Percentiles rank a stretch among this genome's conserved stretches.
phyloP scores from a whole-genome alignment of 1,140 invertebrate species.

The Eciton burchellii region DNA sequence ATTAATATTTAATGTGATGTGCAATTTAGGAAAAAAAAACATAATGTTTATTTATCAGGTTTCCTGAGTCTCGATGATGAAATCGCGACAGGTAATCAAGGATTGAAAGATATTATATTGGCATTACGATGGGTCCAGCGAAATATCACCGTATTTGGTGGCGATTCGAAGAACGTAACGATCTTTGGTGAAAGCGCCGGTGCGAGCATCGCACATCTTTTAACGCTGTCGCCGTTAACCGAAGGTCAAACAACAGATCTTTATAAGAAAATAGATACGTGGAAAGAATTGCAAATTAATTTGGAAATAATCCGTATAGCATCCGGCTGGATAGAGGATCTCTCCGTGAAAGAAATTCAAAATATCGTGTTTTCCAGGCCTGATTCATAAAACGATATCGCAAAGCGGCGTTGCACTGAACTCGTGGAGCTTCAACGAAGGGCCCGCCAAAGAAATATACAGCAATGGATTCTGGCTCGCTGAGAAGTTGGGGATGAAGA shows the following conservation, averaged over 20 bases:
- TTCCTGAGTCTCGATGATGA: slow-evolving; percentile 87
- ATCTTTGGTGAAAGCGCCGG: slow-evolving; percentile 87
- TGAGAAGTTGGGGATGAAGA: slow-evolving; percentile 82
- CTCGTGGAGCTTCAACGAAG: slow-evolving; percentile 78
- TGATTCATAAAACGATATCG: slow-evolving; percentile 87
- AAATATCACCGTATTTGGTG: slow-evolving; percentile 81
- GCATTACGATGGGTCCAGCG: slow-evolving; percentile 83
- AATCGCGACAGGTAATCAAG: slow-evolving; percentile 89
- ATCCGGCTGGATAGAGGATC: neutral
- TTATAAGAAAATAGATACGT: neutral
- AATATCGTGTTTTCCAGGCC: slow-evolving; percentile 76
- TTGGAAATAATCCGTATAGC: neutral
- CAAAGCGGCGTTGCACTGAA: slow-evolving; percentile 86
- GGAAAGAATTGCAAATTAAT: too few species aligned
- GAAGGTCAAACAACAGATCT: slow-evolving; percentile 59
- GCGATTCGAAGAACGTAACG: slow-evolving; percentile 80
- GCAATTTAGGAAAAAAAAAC: neutral
- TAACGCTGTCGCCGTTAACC: slow-evolving; percentile 71
- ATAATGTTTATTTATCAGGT: slow-evolving; percentile 66
- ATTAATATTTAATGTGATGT: neutral
- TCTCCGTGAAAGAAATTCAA: too few species aligned
- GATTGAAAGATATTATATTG: slow-evolving; percentile 86
- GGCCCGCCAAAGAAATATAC: slow-evolving; percentile 63
- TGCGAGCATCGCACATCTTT: slow-evolving; percentile 84
- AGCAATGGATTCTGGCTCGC: slow-evolving; percentile 79